Evolutionary conservation across 2,888 invertebrate species (phyloP), one percentile per base, ranked within the genome.

Genomic region (Coenonympha glycerion): DNA sequence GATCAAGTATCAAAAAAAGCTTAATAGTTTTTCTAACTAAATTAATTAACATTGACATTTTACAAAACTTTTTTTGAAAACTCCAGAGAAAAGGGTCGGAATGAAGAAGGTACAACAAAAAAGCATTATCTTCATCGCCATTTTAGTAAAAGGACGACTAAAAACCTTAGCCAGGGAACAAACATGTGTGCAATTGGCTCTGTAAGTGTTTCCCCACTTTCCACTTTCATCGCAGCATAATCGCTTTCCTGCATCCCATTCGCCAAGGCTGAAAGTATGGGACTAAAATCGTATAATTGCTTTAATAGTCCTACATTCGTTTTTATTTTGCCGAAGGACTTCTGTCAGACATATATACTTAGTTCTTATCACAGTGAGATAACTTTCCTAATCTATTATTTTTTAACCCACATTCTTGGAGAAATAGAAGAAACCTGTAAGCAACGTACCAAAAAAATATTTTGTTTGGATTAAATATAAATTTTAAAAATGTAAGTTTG

Each of bases 151-250:
- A 72, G 62, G 62, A 66, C 65, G 65, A 58, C 45, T 64, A 66
- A 65, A 69, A 69, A 57, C 59, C 60, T 57, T 62, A 37, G 63
- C 65, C 60, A 59, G 66, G 75, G 76, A 79, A 73, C 68, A 63
- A 65, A 66, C 80, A 82, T 73, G 70, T 79, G 76, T 74, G 71
- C 75, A 73, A 82, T 80, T 75, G 79, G 71, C 72, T 74, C 71
- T 69, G 70, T 70, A 69, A 78, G 70, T 71, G 70, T 71, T 74
- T 71, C 66, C 65, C 66, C 60, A 62, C 44, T 36, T 30, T 22
- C 45, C 21, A 45, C 63, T 61, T 63, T 61, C 56, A 49, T 37
- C 65, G 67, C 65, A 64, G 66, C 65, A 56, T 80, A 76, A 77
- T 76, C 73, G 80, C 69, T 79, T 76, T 70, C 71, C 74, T 74